Evolutionary conservation across 1,140 invertebrate species (phyloP), one percentile per base, ranked within the genome.

Genomic region (Solenopsis invicta): DNA sequence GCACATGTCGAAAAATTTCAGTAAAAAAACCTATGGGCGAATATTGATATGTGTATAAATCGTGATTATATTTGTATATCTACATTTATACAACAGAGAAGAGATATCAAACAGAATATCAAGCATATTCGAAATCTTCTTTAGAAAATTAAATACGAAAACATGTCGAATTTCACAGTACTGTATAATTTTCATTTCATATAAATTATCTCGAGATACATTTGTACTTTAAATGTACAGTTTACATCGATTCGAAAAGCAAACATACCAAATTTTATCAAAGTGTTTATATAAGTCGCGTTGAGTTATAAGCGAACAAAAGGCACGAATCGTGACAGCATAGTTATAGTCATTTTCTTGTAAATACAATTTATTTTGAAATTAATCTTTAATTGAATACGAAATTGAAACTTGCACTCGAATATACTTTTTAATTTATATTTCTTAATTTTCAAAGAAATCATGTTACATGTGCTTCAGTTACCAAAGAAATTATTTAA

Each of bases 301-400:
- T n/a, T 76, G 12, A 13, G 24, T 48, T 16, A 61, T 16, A 45
- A 59, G 29, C 29, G 2, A 29, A 29, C 29, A 41, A 10, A n/a
- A 6, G 59, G 18, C 29, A 21, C 21, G 10, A 12, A 71, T 24
- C 16, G 10, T 37, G 16, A 34, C 9, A 37, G 16, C 16, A 56
- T 4, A 24, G 12, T 45, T n/a, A 18, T 50, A 48, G 8, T 16
- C 2, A 21, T 41, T 75, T 75, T 75, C 34, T 75, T 41, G n/a
- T 16, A 0, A 56, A 41, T 56, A 41, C 16, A 74, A 72, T 74
- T 54, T 37, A n/a, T 37, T 74, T 21, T 18, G 9, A 37, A 74
- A 56, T 56, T 74, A 74, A 54, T 74, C n/a, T 74, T 37, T 56
- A 54, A 72, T 74, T 74, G 4, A 74, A 21, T 56, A 37, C 9